These are phyloP conservation scores for Xestia xanthographa DNA, from an alignment of 2,888 invertebrate genomes.

Conservation along the genomic window DNA sequence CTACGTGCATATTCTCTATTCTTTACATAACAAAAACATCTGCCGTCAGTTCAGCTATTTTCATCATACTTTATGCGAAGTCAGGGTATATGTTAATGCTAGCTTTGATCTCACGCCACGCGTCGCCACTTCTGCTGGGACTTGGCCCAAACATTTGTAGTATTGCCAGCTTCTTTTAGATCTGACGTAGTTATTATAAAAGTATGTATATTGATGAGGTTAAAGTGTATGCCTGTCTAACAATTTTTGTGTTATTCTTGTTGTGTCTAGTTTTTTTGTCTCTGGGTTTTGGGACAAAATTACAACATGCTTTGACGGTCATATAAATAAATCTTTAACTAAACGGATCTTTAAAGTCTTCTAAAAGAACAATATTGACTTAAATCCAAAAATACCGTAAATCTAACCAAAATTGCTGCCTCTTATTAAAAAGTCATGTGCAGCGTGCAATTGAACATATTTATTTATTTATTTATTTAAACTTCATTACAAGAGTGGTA, in stretches of 20 bases:
- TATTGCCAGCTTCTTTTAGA: slow-evolving; percentile 40
- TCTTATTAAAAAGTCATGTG: background rate
- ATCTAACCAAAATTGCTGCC: background rate
- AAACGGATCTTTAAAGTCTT: background rate
- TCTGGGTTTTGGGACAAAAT: background rate
- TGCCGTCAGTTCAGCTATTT: slow-evolving; percentile 44
- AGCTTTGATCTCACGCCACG: slow-evolving; percentile 78
- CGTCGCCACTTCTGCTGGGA: slow-evolving; percentile 57
- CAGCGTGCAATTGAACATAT: too few relatives aligned
- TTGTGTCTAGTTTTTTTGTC: background rate
- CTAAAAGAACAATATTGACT: background rate
- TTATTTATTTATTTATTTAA: too few relatives aligned
- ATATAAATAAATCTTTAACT: too few relatives aligned
- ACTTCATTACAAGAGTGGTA: too few relatives aligned
- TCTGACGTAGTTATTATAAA: slow-evolving; percentile 16
- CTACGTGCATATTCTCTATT: too few relatives aligned
- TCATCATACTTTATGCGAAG: slow-evolving; percentile 71
- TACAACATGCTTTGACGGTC: background rate
- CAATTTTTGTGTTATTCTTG: background rate
- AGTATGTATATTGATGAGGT: slow-evolving; percentile 35
- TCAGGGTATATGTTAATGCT: slow-evolving; percentile 75
- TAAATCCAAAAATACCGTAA: background rate
- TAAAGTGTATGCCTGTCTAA: background rate
- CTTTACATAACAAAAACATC: slow-evolving; percentile 43
- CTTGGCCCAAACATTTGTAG: slow-evolving; percentile 59